These are phyloP conservation scores for Amphimedon queenslandica DNA, from an alignment of 37 sponge, comb jelly and placozoan genomes.

Conservation along the genomic window DNA sequence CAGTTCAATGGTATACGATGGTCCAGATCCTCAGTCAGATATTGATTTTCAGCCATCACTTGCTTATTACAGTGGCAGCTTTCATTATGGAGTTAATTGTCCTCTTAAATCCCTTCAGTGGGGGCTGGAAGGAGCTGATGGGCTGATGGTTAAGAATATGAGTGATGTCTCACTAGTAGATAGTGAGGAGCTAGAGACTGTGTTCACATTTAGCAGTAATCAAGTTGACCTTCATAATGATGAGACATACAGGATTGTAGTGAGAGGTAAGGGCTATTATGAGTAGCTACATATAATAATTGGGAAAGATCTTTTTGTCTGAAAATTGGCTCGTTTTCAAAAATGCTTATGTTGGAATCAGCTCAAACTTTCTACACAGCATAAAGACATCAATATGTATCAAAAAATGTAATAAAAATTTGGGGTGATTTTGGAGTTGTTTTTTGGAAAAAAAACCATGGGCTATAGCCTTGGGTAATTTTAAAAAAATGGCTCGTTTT, in stretches of 20 bases:
- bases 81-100: slow-evolving; percentile 50
- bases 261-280: too few species aligned
- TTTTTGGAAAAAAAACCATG: too few species aligned
- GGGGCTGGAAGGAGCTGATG: slow-evolving; percentile 64
- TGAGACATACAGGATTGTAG: slow-evolving; percentile 66
- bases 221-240: slow-evolving; percentile 47
- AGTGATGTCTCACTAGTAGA: background rate
- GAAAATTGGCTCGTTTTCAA: too few species aligned
- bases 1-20: slow-evolving; percentile 66
- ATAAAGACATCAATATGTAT: too few species aligned
- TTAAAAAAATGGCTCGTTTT: too few species aligned
- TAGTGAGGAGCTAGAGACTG: slow-evolving; percentile 2
- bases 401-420: too few species aligned
- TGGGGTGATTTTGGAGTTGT: too few species aligned
- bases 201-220: slow-evolving; percentile 33
- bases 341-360: too few species aligned
- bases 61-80: slow-evolving; percentile 13
- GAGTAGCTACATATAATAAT: too few species aligned
- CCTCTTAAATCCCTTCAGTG: slow-evolving; percentile 41
- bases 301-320: too few species aligned
- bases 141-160: slow-evolving; percentile 34
- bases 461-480: too few species aligned
- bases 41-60: slow-evolving; percentile 64
- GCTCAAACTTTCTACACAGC: too few species aligned
- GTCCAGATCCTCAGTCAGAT: slow-evolving; percentile 14